phyloP scores from a whole-genome alignment of 1,140 invertebrate species.

The Campoletis sonorensis region DNA sequence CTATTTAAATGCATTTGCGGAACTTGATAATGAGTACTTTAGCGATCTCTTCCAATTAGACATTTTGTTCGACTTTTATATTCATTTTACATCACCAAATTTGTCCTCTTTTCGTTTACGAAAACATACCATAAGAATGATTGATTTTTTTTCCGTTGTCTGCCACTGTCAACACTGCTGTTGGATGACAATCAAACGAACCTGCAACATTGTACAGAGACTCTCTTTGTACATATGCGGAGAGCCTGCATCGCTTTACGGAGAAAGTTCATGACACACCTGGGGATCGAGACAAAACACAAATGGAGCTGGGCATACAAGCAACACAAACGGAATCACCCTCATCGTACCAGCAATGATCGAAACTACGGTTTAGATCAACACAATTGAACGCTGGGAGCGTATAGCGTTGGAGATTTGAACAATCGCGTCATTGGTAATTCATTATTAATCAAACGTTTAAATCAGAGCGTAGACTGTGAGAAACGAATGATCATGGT shows the following conservation, averaged over 20 bases:
- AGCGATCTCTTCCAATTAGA: too few species aligned
- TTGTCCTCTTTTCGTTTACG: too few species aligned
- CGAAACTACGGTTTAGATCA: slow-evolving; percentile 5
- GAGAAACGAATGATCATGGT: not conserved
- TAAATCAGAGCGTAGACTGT: not conserved
- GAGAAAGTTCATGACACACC: not conserved
- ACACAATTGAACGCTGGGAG: not conserved
- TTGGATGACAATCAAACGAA: not conserved
- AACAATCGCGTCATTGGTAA: slow-evolving; percentile 8
- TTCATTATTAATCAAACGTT: slow-evolving; percentile 3
- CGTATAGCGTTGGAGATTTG: not conserved
- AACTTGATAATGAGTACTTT: too few species aligned
- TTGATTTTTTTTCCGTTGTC: not conserved
- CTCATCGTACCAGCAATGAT: not conserved
- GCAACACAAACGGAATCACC: not conserved
- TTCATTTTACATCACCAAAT: too few species aligned
- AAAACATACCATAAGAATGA: too few species aligned
- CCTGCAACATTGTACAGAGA: not conserved
- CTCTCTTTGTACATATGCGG: not conserved
- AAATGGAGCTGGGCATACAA: not conserved
- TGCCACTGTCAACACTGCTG: not conserved
- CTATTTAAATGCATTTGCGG: too few species aligned
- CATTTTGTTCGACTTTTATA: too few species aligned
- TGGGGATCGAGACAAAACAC: not conserved
- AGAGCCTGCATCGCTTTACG: not conserved